Evolutionary conservation across 2,797 vertebrate genomes (phyloP).

Genomic region (Protosalanx chinensis): DNA sequence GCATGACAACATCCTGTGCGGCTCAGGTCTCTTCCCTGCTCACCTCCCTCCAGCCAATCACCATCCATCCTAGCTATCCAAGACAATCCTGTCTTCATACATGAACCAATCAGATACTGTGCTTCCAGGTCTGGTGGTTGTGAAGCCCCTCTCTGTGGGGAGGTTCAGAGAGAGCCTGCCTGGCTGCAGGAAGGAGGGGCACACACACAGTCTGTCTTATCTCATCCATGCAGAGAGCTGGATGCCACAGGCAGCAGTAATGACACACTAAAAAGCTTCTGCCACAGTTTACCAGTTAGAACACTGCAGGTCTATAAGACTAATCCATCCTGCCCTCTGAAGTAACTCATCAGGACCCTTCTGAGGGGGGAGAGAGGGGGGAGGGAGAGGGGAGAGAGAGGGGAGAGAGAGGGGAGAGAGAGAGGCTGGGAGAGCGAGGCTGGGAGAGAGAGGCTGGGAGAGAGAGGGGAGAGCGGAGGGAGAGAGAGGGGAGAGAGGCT

Average conservation of each 20-base stretch:
- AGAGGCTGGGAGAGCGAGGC: too few relatives aligned
- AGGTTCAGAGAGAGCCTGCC: slow-evolving; percentile 52
- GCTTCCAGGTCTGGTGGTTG: slow-evolving; percentile 42
- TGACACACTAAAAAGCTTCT: slow-evolving; percentile 58
- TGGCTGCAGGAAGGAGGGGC: slow-evolving; percentile 48
- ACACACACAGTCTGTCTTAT: slow-evolving; percentile 64
- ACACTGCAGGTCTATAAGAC: slow-evolving; percentile 60
- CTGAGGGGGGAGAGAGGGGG: too few relatives aligned
- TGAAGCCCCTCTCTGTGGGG: slow-evolving; percentile 52
- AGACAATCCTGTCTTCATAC: slow-evolving; percentile 34
- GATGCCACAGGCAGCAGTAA: slow-evolving; percentile 58
- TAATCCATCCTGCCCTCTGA: slow-evolving; percentile 58
- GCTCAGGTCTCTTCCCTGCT: not conserved
- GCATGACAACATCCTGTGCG: too few relatives aligned
- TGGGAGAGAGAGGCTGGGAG: too few relatives aligned
- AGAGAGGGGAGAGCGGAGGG: too few relatives aligned
- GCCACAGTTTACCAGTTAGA: slow-evolving; percentile 70
- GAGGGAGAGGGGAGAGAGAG: slow-evolving; percentile 25
- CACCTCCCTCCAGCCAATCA: too few relatives aligned
- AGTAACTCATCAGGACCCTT: slow-evolving; percentile 51
- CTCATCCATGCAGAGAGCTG: slow-evolving; percentile 65
- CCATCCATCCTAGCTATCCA: slow-evolving; percentile 6
- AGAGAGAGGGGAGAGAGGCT: too few relatives aligned
- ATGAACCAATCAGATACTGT: slow-evolving; percentile 46
- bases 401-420: slow-evolving; percentile 21